phyloP scores from a whole-genome alignment of 2,113 vertebrate species.

The Excalfactoria chinensis region DNA sequence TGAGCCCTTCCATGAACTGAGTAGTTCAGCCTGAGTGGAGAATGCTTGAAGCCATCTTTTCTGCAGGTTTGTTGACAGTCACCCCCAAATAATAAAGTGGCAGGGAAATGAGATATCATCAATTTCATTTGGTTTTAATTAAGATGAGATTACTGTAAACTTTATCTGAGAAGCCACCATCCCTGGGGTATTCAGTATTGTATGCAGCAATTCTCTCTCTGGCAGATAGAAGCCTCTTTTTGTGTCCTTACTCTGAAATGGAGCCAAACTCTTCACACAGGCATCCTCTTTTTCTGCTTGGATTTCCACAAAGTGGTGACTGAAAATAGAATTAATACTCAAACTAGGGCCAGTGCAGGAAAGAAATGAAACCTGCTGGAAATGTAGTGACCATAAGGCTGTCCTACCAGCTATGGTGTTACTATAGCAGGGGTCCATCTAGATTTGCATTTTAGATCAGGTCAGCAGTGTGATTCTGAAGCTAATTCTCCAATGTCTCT shows the following conservation, averaged over 20 bases:
- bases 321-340: constrained; percentile 57
- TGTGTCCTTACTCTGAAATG: constrained; percentile 18
- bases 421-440: background rate
- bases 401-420: background rate
- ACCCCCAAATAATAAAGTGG: constrained; percentile 35
- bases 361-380: constrained; percentile 16
- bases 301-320: constrained; percentile 16
- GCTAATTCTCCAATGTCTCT: background rate
- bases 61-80: background rate
- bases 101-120: background rate
- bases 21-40: background rate
- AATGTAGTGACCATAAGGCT: background rate
- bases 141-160: constrained; percentile 51
- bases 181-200: constrained; percentile 23
- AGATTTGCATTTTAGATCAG: background rate
- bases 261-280: constrained; percentile 39
- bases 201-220: constrained; percentile 23
- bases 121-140: constrained; percentile 63
- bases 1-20: background rate
- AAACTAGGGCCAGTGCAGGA: background rate
- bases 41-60: background rate
- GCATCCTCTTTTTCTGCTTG: constrained; percentile 28
- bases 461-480: background rate
- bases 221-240: constrained; percentile 53
- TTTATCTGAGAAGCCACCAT: constrained; percentile 35